These are phyloP conservation scores for Mandrillus leucophaeus DNA, from an alignment of 2,113 vertebrate genomes.

Conservation along the genomic window DNA sequence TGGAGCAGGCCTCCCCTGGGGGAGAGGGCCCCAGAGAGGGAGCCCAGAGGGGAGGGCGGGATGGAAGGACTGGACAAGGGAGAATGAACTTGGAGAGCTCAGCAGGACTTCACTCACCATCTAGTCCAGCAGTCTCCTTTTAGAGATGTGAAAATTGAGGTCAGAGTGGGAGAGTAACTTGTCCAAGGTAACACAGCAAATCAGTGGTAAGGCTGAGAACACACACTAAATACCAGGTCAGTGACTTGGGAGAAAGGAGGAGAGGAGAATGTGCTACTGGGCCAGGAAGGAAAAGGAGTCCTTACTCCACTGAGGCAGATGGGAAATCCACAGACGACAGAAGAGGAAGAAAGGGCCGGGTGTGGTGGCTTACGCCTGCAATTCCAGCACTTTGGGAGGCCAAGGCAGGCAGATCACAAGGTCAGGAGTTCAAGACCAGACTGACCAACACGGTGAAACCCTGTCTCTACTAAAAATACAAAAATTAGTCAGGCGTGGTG, in stretches of 20 bases:
- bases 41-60: neutral
- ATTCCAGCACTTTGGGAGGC: too few relatives aligned
- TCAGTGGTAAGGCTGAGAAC: neutral
- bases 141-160: neutral
- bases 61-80: neutral
- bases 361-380: too few relatives aligned
- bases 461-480: too few relatives aligned
- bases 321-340: neutral
- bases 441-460: too few relatives aligned
- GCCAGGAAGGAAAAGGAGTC: neutral
- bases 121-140: neutral
- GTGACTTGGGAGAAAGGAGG: neutral
- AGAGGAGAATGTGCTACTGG: neutral
- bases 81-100: neutral
- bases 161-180: neutral
- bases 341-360: neutral
- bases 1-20: neutral
- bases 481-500: too few relatives aligned
- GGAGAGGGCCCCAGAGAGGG: neutral
- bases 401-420: too few relatives aligned
- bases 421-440: too few relatives aligned
- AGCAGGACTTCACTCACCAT: neutral
- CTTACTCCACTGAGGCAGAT: neutral
- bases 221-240: neutral
- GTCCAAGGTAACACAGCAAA: constrained; percentile 11